Evolutionary conservation across 2,113 vertebrate species (phyloP).

Genomic region (Sciurus niger): DNA sequence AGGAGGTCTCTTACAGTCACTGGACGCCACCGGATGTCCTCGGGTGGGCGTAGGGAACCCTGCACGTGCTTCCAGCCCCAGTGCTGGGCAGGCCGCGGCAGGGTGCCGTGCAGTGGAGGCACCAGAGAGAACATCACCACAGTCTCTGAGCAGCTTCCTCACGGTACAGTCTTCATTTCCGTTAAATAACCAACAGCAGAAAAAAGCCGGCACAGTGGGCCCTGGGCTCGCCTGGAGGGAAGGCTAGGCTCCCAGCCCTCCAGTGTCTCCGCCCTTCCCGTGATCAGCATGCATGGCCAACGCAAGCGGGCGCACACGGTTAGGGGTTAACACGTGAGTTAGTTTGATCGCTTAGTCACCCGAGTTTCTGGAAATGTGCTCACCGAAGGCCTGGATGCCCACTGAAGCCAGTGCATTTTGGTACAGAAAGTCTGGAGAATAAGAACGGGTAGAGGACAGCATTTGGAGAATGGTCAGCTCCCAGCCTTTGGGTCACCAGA

Average conservation of each 20-base stretch:
- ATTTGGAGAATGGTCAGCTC: slow-evolving; percentile 61
- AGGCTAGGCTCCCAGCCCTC: not conserved
- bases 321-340: not conserved
- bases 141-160: fast-evolving
- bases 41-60: fast-evolving
- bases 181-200: not conserved
- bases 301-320: slow-evolving; percentile 59
- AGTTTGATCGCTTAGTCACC: slow-evolving; percentile 56
- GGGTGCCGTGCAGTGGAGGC: fast-evolving
- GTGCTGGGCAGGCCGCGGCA: no score
- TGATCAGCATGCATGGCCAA: not conserved
- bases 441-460: slow-evolving; percentile 72
- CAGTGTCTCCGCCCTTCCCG: not conserved
- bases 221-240: not conserved
- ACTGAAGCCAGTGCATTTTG: slow-evolving; percentile 82
- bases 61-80: fast-evolving
- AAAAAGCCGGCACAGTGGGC: fast-evolving
- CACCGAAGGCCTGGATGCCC: slow-evolving; percentile 78
- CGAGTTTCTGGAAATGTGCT: slow-evolving; percentile 68
- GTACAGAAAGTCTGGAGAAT: slow-evolving; percentile 81
- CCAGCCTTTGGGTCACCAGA: not conserved
- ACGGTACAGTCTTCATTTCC: fast-evolving
- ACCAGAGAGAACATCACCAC: fast-evolving
- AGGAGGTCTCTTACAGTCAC: fast-evolving
- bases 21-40: not conserved